Evolutionary conservation across 1,140 invertebrate species (phyloP).

Genomic region (Lycorma delicatula): DNA sequence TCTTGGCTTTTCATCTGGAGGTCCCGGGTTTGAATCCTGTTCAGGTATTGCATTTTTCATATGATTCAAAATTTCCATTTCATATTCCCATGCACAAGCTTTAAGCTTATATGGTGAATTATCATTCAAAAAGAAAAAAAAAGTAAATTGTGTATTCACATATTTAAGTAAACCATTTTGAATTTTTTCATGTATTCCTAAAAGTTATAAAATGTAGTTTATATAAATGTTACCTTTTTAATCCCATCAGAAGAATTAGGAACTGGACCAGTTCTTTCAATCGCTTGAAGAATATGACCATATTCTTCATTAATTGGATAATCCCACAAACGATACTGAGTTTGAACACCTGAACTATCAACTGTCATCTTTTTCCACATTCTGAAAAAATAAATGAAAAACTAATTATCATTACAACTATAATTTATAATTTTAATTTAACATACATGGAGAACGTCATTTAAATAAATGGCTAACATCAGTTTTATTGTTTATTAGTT

Average conservation of each 20-base stretch:
- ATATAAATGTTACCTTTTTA: slow-evolving; percentile 43
- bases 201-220: slow-evolving; percentile 2
- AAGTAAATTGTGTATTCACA: no score
- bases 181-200: neutral
- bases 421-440: no score
- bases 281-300: slow-evolving; percentile 74
- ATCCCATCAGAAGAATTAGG: slow-evolving; percentile 60
- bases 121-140: slow-evolving; percentile 1
- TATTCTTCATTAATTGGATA: slow-evolving; percentile 88
- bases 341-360: slow-evolving; percentile 63
- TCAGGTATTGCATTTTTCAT: no score
- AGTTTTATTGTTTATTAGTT: no score
- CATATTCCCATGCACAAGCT: no score
- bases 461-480: no score
- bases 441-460: no score
- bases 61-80: no score
- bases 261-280: slow-evolving; percentile 66
- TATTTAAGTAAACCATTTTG: no score
- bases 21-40: no score
- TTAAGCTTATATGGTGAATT: no score
- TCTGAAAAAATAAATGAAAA: slow-evolving; percentile 39
- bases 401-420: neutral
- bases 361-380: slow-evolving; percentile 85
- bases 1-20: no score
- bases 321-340: slow-evolving; percentile 81